Conservation (phyloP, 2,888 invertebrate genomes). For the Phortica magna region DNA sequence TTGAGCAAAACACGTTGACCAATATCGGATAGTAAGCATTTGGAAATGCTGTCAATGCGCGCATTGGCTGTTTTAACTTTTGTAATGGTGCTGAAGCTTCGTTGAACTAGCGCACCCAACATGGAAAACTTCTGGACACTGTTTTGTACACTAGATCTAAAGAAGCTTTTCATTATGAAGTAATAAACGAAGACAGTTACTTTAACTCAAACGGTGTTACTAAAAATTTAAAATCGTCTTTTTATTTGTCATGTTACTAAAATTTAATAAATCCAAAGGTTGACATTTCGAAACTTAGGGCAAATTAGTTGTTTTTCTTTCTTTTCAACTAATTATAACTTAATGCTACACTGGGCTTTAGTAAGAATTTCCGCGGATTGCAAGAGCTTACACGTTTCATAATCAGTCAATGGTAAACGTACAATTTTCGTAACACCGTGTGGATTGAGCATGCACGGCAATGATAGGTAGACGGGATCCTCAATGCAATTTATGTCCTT, state of each 20-base stretch:
- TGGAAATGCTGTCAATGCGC: no score
- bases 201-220: no score
- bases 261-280: neutral
- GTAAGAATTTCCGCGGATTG: conserved; percentile 38
- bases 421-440: conserved; percentile 59
- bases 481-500: conserved; percentile 81
- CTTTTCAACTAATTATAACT: neutral
- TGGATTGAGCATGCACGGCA: conserved; percentile 85
- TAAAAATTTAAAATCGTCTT: no score
- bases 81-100: neutral
- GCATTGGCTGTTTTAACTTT: no score
- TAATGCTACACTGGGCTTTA: neutral
- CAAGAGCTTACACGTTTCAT: conserved; percentile 81
- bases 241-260: no score
- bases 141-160: neutral
- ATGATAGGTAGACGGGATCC: conserved; percentile 87
- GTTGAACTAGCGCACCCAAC: neutral
- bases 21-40: no score
- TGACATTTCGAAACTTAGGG: neutral
- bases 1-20: no score
- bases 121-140: neutral
- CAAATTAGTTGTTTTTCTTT: neutral
- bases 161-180: neutral
- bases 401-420: conserved; percentile 72
- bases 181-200: no score